phyloP scores from a whole-genome alignment of 2,888 invertebrate species.

The Lasioglossum oenotherae region DNA sequence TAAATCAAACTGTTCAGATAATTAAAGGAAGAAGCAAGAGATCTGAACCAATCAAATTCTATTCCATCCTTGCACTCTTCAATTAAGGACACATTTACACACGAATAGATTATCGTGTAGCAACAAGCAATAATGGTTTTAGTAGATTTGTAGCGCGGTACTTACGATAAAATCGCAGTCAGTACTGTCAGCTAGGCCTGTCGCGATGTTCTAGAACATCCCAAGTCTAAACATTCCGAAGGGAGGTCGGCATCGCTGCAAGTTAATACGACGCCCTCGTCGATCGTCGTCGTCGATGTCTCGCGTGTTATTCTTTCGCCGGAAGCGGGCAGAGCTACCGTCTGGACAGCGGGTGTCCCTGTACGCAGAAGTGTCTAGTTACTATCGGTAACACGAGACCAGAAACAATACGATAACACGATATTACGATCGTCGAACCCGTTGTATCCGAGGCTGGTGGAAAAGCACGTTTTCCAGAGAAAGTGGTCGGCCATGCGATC shows the following conservation, averaged over 20 bases:
- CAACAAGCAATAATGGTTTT: too few species aligned
- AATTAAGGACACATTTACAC: too few species aligned
- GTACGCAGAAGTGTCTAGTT: constrained; percentile 58
- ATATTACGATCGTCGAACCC: constrained; percentile 27
- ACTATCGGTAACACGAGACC: constrained; percentile 44
- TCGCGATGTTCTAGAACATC: constrained; percentile 28
- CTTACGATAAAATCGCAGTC: constrained; percentile 10
- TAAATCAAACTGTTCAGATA: too few species aligned
- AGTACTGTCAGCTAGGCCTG: background rate
- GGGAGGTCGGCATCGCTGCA: constrained; percentile 18
- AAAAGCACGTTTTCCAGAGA: constrained; percentile 39
- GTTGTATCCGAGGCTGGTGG: background rate
- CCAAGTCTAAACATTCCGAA: background rate
- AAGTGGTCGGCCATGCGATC: constrained; percentile 15
- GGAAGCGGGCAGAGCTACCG: constrained; percentile 43
- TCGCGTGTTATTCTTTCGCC: constrained; percentile 44
- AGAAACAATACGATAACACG: background rate
- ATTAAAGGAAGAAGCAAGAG: too few species aligned
- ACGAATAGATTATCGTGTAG: too few species aligned
- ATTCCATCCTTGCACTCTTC: too few species aligned
- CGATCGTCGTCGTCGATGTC: constrained; percentile 50
- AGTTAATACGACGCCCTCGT: constrained; percentile 39
- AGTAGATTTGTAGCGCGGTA: background rate
- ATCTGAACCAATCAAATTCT: too few species aligned
- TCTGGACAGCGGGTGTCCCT: constrained; percentile 36